Base-by-base conservation (phyloP, 2,113 vertebrate species). In the Carettochelys insculpta region DNA sequence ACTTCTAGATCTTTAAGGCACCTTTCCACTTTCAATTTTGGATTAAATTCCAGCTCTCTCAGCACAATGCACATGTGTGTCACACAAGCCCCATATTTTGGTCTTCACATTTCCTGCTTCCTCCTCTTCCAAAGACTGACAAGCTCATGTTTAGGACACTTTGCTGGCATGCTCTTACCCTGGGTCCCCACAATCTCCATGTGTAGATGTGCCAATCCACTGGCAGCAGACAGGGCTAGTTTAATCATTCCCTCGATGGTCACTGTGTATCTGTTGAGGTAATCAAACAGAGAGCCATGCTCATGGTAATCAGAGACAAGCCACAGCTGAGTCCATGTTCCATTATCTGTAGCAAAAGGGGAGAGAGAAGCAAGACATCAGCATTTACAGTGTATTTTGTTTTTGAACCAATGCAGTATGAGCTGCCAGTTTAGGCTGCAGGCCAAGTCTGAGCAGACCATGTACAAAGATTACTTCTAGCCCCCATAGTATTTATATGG, bases 121-220 rank as follows among this genome's bases (percentile, higher is more conserved):
- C 11, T 19, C 8, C 58, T 50, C 68, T 81, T 89, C 54, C 34
- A 6, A 5, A 82, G 77, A 78, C 38, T 2, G 22, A 31, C 53
- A n/a, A 45, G 5, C 31, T 34, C 0, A 16, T 6, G 25, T 51
- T 77, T 19, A 11, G 9, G 17, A 24, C 2, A 3, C 0, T 0
- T 1, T 52, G 11, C 47, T 24, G 56, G 8, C 7, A 77, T 91
- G 41, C 34, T 73, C 96, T 98, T 96, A 99, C 99, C 99, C 96
- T 99, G 99, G 82, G 99, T 99, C 58, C 99, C 99, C 92, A 99
- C 98, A n/a, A 99, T 99, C 97, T 99, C 99, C 99, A 99, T 99
- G 94, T 99, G 99, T 34, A 99, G 98, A 83, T 99, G 99, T 5
- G 99, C 99, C 94, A 99, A 96, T 7, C 99, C 99, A 1, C 99